Evolutionary conservation across 1,140 invertebrate genomes (phyloP).

Genomic region (Macrosteles quadrilineatus): DNA sequence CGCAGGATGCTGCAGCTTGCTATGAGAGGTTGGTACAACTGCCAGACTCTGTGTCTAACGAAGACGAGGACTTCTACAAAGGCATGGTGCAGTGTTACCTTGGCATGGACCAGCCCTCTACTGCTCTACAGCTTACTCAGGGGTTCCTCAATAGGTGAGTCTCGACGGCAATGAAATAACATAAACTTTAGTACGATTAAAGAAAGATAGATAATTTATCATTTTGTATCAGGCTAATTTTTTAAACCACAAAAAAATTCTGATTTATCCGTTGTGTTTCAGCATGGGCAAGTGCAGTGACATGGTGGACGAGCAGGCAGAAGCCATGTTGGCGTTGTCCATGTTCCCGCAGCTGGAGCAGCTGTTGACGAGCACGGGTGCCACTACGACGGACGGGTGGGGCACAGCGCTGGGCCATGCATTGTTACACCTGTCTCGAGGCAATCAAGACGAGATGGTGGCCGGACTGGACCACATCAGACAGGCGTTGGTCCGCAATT

Average conservation of each 20-base stretch:
- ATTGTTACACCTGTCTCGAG: slow-evolving; percentile 57
- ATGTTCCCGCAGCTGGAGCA: slow-evolving; percentile 77
- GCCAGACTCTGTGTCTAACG: slow-evolving; percentile 33
- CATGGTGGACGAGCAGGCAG: slow-evolving; percentile 68
- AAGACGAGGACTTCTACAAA: slow-evolving; percentile 50
- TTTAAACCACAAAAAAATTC: no score
- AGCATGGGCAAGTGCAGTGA: slow-evolving; percentile 37
- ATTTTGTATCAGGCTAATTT: no score
- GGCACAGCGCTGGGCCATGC: slow-evolving; percentile 60
- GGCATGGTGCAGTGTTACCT: slow-evolving; percentile 75
- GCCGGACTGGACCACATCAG: slow-evolving; percentile 54
- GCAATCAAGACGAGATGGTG: slow-evolving; percentile 49
- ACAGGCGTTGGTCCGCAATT: slow-evolving; percentile 61
- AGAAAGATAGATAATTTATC: no score
- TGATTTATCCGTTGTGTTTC: no score
- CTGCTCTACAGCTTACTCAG: slow-evolving; percentile 67
- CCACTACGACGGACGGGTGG: slow-evolving; percentile 44
- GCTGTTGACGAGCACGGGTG: slow-evolving; percentile 55
- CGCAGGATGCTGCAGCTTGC: slow-evolving; percentile 72
- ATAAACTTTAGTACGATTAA: no score
- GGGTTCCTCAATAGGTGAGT: slow-evolving; percentile 51
- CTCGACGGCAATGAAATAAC: no score
- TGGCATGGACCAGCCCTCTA: slow-evolving; percentile 73
- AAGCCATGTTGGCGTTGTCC: slow-evolving; percentile 85
- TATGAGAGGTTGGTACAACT: slow-evolving; percentile 68